Evolutionary conservation across 2,888 invertebrate species (phyloP).

Genomic region (Isoperla grammatica): DNA sequence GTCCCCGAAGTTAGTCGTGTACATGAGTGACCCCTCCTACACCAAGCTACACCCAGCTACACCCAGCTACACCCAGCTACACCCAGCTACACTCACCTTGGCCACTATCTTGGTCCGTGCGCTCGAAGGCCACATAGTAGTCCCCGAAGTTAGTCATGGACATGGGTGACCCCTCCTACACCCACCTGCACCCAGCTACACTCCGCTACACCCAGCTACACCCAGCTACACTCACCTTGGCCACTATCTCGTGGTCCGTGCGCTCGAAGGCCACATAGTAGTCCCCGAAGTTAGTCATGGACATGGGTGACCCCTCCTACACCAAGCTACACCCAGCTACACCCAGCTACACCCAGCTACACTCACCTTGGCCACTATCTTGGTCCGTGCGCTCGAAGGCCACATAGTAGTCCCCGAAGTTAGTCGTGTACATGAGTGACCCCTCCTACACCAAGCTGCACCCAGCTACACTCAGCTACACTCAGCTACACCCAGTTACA

Average conservation of each 20-base stretch:
- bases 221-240: constrained; percentile 58
- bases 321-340: no score
- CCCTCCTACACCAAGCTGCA: constrained; percentile 97
- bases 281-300: constrained; percentile 92
- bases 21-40: constrained; percentile 99
- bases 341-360: no score
- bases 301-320: constrained; percentile 80
- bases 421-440: constrained; percentile 97
- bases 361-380: constrained; percentile 82
- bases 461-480: no score
- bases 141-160: constrained; percentile 95
- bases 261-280: constrained; percentile 87
- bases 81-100: no score
- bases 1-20: constrained; percentile 92
- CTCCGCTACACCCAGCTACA: background rate
- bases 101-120: constrained; percentile 87
- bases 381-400: constrained; percentile 86
- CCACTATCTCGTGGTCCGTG: constrained; percentile 82
- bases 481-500: no score
- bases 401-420: constrained; percentile 90
- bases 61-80: no score
- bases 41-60: no score
- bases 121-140: constrained; percentile 85
- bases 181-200: no score
- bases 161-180: constrained; percentile 99